Base-by-base conservation (phyloP, 2,113 vertebrate genomes). In the Catharus bicknelli region DNA sequence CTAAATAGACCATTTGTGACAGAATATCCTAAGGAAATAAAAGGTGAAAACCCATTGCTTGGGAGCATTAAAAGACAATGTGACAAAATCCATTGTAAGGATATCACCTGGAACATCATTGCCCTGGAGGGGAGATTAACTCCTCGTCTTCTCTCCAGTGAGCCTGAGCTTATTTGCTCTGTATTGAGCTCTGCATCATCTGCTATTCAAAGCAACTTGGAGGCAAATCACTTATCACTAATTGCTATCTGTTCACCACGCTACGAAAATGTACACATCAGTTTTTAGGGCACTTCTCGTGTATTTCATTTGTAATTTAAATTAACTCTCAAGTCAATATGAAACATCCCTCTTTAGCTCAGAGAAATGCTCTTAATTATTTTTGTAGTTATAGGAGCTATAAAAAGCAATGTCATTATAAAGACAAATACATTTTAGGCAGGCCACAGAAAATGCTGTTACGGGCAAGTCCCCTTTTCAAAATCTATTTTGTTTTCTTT, bases 251-350 rank as follows among this genome's bases (percentile, higher is more conserved):
- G 85, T 79, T 93, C 90, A 54, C 48, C 42, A 3, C 9, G 36
- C 34, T 57, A 91, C 0, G 0, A 40, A 61, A 50, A 78, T 3
- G 42, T 38, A 90, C 86, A 77, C 74, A 55, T 25, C 59, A 50
- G 54, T 38, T 93, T 95, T 84, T 89, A 91, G 66, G 72, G 55
- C 68, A 75, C 73, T 84, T 70, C 48, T 54, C 64, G 81, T 42
- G 57, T 73, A 64, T 77, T 93, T 94, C 76, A 93, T 94, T 86
- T 95, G 74, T 89, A 87, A 96, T 91, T 94, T 85, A 89, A 96
- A 93, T 89, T 76, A 83, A 67, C 81, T 95, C 83, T 84, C 62
- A 43, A 90, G 89, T 87, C 83, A 93, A 92, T 88, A 88, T 32
- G 40, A 84, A 77, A 58, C 43, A 53, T 69, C 45, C 63, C 40